Evolutionary conservation across 2,113 vertebrate species (phyloP).

Genomic region (Vanacampus margaritifer): DNA sequence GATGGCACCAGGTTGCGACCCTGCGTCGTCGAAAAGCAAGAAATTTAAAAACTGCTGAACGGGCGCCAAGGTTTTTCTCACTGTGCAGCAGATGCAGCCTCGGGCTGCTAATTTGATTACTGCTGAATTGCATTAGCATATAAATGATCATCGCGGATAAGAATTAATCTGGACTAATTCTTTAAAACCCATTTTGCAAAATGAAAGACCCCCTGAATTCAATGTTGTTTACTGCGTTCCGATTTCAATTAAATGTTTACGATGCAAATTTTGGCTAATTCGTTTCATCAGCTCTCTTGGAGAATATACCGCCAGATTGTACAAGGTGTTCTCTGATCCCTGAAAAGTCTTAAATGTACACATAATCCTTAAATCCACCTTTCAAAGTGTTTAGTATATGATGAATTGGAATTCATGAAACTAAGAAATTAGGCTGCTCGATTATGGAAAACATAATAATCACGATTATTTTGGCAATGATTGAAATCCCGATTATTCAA

Average conservation of each 20-base stretch:
- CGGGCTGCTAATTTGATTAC: slow-evolving; percentile 4
- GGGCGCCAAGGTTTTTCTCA: background rate
- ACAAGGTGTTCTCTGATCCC: background rate
- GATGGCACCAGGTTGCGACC: slow-evolving; percentile 94
- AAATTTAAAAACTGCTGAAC: background rate
- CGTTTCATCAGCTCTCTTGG: background rate
- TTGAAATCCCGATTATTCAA: too few species aligned
- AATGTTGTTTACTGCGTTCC: background rate
- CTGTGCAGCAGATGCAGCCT: background rate
- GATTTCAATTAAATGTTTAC: background rate
- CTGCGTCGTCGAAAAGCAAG: slow-evolving; percentile 57
- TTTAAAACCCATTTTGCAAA: background rate
- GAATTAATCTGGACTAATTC: background rate
- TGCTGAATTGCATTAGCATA: slow-evolving; percentile 6
- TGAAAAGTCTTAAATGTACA: background rate
- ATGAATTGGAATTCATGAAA: background rate
- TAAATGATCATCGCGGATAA: background rate
- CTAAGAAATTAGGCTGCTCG: too few species aligned
- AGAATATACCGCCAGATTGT: background rate
- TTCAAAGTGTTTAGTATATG: background rate
- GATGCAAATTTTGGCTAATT: background rate
- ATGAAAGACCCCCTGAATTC: background rate
- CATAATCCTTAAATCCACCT: background rate
- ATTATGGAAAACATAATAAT: too few species aligned
- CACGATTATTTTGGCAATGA: too few species aligned